phyloP scores from a whole-genome alignment of 1,140 invertebrate species.

The Bursaphelenchus mucronatus region DNA sequence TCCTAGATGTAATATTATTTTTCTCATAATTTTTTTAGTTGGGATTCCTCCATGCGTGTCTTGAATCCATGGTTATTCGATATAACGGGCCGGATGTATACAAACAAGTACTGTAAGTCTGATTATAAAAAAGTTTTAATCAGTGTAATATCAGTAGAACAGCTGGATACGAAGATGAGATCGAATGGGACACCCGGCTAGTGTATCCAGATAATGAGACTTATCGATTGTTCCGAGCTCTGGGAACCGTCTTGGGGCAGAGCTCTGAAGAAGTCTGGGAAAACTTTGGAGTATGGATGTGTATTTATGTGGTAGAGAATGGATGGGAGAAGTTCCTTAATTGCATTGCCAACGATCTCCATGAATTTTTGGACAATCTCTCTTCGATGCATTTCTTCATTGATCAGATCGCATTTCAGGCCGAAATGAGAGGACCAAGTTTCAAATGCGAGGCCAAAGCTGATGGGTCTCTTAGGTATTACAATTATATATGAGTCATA shows the following conservation, averaged over 20 bases:
- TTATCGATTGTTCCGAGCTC: slow-evolving; percentile 19
- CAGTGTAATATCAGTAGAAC: slow-evolving; percentile 17
- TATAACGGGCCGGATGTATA: slow-evolving; percentile 29
- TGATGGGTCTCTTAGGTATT: slow-evolving; percentile 30
- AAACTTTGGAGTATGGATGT: slow-evolving; percentile 29
- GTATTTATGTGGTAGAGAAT: slow-evolving; percentile 22
- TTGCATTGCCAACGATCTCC: slow-evolving; percentile 26
- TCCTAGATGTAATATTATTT: too few relatives aligned
- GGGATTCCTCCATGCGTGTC: slow-evolving; percentile 25
- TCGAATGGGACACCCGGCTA: slow-evolving; percentile 13
- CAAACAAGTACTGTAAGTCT: slow-evolving; percentile 34
- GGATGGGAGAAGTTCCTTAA: slow-evolving; percentile 28
- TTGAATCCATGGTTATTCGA: slow-evolving; percentile 22
- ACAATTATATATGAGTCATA: slow-evolving; percentile 8
- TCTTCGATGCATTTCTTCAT: slow-evolving; percentile 36
- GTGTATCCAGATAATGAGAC: slow-evolving; percentile 28
- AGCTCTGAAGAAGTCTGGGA: slow-evolving; percentile 24
- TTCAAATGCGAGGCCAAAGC: slow-evolving; percentile 33
- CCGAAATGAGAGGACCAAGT: slow-evolving; percentile 28
- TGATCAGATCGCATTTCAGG: slow-evolving; percentile 30
- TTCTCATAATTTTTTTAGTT: slow-evolving; percentile 15
- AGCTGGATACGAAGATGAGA: slow-evolving; percentile 20
- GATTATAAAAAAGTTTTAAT: background rate
- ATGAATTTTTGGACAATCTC: slow-evolving; percentile 33
- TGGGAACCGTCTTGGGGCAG: slow-evolving; percentile 18